Base-by-base conservation (phyloP, 2,113 vertebrate species). In the Donacobius atricapilla region DNA sequence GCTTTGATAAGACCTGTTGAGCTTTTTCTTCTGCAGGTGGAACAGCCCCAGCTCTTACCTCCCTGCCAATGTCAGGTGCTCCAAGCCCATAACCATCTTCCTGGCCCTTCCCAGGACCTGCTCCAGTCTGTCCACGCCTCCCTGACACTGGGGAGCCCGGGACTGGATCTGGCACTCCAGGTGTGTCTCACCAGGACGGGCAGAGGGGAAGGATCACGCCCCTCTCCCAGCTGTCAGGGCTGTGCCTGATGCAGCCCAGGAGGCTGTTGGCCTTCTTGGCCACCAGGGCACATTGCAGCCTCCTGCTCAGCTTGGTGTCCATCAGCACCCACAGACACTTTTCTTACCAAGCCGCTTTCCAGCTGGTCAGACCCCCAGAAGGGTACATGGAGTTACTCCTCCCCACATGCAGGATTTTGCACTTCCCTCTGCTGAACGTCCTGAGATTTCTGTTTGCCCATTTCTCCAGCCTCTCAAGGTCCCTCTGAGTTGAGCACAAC, bases 1-100 rank as follows among this genome's bases (percentile, higher is more conserved):
- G 39, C 9, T 37, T 1, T 35, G 54, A 0, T 35, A 53, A 83
- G n/a, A 76, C 13, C 7, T 7, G 1, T 1, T 0, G 6, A 60
- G 21, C 11, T 21, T 82, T 71, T 33, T 60, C 39, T 48, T 65
- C 16, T 28, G 16, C 44, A 31, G 22, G 16, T 3, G 27, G 21
- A 71, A 44, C 60, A 68, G 45, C 5, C 13, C 5, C 65, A 78
- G 23, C 35, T 53, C 31, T 40, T 2, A 24, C 35, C 40, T 45
- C 2, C 19, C 10, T 51, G 17, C 2, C 1, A 10, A 0, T 6
- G 18, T 15, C 56, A 24, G 13, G 25, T 45, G 19, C 54, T 86
- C 31, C 22, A 33, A 57, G 39, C 24, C 39, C 39, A 3, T 2
- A 4, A 14, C 9, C 14, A 20, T 3, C 35, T 44, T 28, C 8